Evolutionary conservation across 2,113 vertebrate species (phyloP).

Genomic region (Nesogale talazaci): DNA sequence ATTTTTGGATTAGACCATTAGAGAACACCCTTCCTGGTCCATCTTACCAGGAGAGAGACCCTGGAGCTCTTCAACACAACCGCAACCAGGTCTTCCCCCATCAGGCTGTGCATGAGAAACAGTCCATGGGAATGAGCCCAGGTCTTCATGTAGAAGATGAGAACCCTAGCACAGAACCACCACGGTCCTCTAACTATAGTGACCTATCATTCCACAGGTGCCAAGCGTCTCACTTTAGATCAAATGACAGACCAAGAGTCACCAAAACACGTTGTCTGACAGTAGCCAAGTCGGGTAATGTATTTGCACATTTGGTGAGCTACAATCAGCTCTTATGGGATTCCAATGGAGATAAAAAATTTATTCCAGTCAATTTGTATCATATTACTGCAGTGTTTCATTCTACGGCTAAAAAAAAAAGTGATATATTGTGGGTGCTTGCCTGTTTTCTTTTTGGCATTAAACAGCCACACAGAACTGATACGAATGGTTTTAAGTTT

Average conservation of each 20-base stretch:
- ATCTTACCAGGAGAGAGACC: neutral
- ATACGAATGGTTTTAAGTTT: slow-evolving; percentile 74
- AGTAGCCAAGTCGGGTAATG: neutral
- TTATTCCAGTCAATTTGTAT: slow-evolving; percentile 29
- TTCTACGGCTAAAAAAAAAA: neutral
- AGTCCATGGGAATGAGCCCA: neutral
- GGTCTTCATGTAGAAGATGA: neutral
- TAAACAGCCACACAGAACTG: slow-evolving; percentile 60
- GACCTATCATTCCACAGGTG: slow-evolving; percentile 23
- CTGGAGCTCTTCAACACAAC: neutral
- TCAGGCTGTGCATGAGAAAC: neutral
- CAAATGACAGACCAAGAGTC: neutral
- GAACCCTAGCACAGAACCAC: neutral
- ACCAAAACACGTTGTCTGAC: neutral
- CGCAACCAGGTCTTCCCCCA: neutral
- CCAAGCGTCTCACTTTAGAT: slow-evolving; percentile 13
- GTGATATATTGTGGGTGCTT: neutral
- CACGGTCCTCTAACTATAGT: neutral
- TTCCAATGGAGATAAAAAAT: slow-evolving; percentile 57
- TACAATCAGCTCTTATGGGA: slow-evolving; percentile 15
- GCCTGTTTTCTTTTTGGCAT: slow-evolving; percentile 61
- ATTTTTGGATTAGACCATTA: neutral
- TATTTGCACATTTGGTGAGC: slow-evolving; percentile 20
- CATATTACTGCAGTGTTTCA: neutral
- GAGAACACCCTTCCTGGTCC: neutral